Conservation (phyloP, 2,888 invertebrate genomes). For the Cheilosia impressa region DNA sequence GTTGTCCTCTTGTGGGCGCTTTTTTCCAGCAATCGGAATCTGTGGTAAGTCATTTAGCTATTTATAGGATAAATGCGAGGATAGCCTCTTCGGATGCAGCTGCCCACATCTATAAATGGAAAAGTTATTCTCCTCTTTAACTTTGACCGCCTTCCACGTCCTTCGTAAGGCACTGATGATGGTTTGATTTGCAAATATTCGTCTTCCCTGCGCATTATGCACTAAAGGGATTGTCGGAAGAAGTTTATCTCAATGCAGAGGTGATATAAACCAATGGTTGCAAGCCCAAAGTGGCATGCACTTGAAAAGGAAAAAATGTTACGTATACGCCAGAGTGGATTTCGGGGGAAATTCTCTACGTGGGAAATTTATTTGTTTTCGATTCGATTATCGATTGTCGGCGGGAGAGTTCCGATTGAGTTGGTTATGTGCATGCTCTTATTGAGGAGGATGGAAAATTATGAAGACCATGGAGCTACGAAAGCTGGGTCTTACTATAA, state of each 20-base stretch:
- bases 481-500: no score
- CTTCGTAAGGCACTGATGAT: constrained; percentile 1
- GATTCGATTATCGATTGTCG: constrained; percentile 5
- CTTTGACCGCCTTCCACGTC: neutral
- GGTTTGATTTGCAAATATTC: constrained; percentile 14
- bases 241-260: neutral
- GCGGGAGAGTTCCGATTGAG: neutral
- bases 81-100: constrained; percentile 24
- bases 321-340: constrained; percentile 45
- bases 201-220: neutral
- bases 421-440: no score
- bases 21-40: constrained; percentile 8
- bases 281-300: neutral
- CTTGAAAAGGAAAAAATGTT: constrained; percentile 18
- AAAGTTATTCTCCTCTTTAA: neutral
- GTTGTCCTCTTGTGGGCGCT: constrained; percentile 20
- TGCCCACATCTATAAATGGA: no score
- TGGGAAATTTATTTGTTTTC: neutral
- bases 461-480: no score
- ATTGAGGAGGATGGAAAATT: no score
- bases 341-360: neutral
- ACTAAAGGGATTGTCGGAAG: constrained; percentile 1
- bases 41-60: constrained; percentile 19
- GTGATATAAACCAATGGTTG: neutral
- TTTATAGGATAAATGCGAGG: constrained; percentile 41